Evolutionary conservation across 2,113 vertebrate genomes (phyloP).

Genomic region (Hyperopisus bebe): DNA sequence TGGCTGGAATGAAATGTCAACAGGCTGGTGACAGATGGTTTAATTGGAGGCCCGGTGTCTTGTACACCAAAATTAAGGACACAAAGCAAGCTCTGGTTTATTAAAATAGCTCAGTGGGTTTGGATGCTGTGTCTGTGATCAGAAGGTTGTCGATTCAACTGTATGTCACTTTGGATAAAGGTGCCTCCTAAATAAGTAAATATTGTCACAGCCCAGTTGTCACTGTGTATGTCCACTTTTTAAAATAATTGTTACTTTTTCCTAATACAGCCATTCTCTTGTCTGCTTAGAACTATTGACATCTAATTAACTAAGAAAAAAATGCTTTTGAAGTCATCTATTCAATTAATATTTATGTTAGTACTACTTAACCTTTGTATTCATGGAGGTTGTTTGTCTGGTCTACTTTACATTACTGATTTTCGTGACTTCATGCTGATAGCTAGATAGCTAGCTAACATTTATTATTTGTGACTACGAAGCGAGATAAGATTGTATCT

Average conservation of each 20-base stretch:
- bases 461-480: background rate
- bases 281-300: background rate
- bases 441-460: background rate
- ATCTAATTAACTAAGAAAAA: background rate
- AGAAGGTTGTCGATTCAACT: background rate
- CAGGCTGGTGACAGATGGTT: background rate
- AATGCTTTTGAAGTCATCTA: background rate
- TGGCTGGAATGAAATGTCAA: background rate
- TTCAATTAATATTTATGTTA: background rate
- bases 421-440: background rate
- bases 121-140: background rate
- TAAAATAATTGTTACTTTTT: background rate
- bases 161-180: background rate
- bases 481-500: background rate
- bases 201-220: background rate
- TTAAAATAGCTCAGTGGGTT: background rate
- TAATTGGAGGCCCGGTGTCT: background rate
- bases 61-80: background rate
- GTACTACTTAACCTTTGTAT: background rate
- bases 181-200: background rate
- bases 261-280: background rate
- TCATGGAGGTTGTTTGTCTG: background rate
- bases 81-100: background rate
- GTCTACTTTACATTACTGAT: background rate
- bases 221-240: background rate